These are phyloP conservation scores for Heterodera schachtii DNA, from an alignment of 1,140 invertebrate species.

Conservation along the genomic window DNA sequence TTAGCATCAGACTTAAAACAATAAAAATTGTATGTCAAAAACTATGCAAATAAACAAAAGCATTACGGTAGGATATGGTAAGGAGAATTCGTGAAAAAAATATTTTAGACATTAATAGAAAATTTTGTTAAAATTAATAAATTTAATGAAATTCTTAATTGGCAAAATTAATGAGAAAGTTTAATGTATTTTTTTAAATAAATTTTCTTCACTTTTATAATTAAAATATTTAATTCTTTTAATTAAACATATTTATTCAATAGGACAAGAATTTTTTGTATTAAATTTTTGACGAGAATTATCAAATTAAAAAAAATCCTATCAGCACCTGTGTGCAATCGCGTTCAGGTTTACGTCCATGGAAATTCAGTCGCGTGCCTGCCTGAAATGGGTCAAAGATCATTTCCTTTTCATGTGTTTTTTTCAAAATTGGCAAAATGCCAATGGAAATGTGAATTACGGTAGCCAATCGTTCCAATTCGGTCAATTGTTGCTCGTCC, in stretches of 20 bases:
- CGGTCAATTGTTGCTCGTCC: constrained; percentile 41
- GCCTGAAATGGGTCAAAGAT: constrained; percentile 26
- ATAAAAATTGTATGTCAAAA: neutral
- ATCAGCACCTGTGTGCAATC: constrained; percentile 51
- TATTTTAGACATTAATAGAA: too few relatives aligned
- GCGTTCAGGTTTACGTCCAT: constrained; percentile 57
- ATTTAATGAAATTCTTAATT: too few relatives aligned
- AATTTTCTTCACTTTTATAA: too few relatives aligned
- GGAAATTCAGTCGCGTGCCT: constrained; percentile 56
- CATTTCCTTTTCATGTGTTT: neutral
- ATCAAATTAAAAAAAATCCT: neutral
- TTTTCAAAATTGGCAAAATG: neutral
- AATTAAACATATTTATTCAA: too few relatives aligned
- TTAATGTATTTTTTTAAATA: too few relatives aligned
- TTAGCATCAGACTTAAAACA: neutral
- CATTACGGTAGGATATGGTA: too few relatives aligned
- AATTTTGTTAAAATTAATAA: too few relatives aligned
- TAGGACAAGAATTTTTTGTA: too few relatives aligned
- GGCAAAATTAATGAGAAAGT: too few relatives aligned
- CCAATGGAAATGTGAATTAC: neutral
- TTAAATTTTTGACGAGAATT: too few relatives aligned
- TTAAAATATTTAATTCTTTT: too few relatives aligned
- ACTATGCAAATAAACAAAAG: neutral
- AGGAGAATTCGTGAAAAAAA: too few relatives aligned
- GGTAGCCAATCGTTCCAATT: constrained; percentile 54